Evolutionary conservation across 2,797 vertebrate species (phyloP).

Genomic region (Carcharodon carcharias): DNA sequence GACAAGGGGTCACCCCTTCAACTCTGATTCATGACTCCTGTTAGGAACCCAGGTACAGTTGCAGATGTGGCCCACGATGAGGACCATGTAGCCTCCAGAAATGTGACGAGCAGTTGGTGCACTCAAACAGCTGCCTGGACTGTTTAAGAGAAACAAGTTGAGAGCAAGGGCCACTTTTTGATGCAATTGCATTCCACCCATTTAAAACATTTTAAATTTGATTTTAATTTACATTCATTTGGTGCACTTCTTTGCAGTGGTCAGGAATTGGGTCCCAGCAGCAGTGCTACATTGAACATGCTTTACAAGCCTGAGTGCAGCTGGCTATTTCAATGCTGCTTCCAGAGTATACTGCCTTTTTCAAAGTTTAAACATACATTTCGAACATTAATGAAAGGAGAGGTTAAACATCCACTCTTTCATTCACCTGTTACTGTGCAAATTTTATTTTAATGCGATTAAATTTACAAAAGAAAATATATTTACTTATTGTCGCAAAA

Average conservation of each 20-base stretch:
- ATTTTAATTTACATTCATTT: no score
- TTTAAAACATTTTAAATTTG: no score
- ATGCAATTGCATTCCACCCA: no score
- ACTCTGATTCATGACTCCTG: no score
- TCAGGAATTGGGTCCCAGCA: not conserved
- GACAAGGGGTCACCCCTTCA: no score
- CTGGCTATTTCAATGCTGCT: not conserved
- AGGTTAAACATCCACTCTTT: not conserved
- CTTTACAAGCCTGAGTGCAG: not conserved
- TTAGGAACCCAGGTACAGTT: no score
- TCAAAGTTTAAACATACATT: not conserved
- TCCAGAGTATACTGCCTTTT: not conserved
- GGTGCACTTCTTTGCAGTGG: not conserved
- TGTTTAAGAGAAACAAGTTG: no score
- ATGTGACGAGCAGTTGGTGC: no score
- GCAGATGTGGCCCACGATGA: no score
- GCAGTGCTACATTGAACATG: not conserved
- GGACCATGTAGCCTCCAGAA: no score
- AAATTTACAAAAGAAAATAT: not conserved
- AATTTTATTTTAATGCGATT: not conserved
- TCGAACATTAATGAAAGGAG: constrained; percentile 3
- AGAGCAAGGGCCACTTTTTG: no score
- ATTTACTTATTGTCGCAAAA: not conserved
- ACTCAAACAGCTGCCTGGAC: no score
- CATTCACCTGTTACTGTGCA: not conserved